A percentile compares a stretch with the other conserved stretches of the same genome.
Conservation (phyloP, 2,113 vertebrate species). For the Dicaeum eximium region DNA sequence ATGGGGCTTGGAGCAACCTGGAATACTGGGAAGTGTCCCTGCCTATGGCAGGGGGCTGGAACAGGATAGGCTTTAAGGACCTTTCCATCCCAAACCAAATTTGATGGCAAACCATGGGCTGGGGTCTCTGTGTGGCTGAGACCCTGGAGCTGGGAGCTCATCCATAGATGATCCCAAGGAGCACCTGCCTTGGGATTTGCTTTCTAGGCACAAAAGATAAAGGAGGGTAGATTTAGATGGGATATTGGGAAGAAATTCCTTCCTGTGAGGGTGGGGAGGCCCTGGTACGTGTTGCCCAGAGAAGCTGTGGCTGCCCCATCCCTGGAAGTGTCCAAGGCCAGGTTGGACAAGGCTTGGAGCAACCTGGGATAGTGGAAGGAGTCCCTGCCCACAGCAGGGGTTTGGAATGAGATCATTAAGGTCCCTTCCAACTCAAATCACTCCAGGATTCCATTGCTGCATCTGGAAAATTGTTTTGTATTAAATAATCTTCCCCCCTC, state of each 20-base stretch:
- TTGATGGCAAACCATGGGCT: neutral
- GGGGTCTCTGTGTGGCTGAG: neutral
- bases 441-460: neutral
- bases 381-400: neutral
- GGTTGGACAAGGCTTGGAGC: fast-evolving
- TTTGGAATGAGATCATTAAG: neutral
- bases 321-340: neutral
- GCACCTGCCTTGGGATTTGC: neutral
- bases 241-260: neutral
- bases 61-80: neutral
- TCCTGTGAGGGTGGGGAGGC: neutral
- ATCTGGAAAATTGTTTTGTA: neutral
- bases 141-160: neutral
- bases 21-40: neutral
- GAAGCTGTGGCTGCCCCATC: neutral
- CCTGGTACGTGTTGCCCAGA: fast-evolving
- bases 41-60: neutral
- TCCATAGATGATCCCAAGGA: neutral
- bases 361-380: neutral
- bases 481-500: neutral
- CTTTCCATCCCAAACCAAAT: neutral
- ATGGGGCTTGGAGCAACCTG: fast-evolving
- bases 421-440: neutral
- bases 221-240: neutral
- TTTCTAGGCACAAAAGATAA: neutral